Conservation (phyloP, 2,113 vertebrate species). For the Hypocryptadius cinnamomeus region DNA sequence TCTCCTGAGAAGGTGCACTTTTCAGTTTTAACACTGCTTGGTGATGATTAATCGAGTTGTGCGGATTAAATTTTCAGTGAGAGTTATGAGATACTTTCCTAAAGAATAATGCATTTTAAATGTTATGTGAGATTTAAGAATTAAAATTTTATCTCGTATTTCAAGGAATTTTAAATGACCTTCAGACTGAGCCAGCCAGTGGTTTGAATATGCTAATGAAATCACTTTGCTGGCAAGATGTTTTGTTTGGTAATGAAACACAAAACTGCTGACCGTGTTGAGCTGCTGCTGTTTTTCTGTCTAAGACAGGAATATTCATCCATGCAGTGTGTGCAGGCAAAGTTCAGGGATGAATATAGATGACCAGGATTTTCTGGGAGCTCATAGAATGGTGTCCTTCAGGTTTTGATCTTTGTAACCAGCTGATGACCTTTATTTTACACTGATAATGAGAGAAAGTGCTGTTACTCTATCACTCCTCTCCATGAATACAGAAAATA, state of each 20-base stretch:
- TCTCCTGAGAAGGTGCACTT: not conserved
- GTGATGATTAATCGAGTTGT: not conserved
- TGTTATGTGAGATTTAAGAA: not conserved
- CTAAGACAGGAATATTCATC: conserved; percentile 70
- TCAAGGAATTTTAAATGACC: conserved; percentile 65
- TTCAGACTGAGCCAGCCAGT: conserved; percentile 50
- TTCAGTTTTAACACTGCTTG: not conserved
- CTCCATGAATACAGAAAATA: conserved; percentile 44
- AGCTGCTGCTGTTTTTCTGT: conserved; percentile 76
- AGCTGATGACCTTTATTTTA: conserved; percentile 62
- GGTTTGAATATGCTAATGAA: conserved; percentile 79
- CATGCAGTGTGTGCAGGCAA: conserved; percentile 54
- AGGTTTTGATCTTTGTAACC: conserved; percentile 50
- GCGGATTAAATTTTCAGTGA: conserved; percentile 14
- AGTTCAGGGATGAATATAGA: conserved; percentile 81
- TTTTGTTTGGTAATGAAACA: conserved; percentile 74
- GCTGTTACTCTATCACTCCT: conserved; percentile 23
- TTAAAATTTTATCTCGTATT: conserved; percentile 33
- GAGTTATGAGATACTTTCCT: not conserved
- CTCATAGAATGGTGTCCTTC: conserved; percentile 46
- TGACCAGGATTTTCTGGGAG: conserved; percentile 61
- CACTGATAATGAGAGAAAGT: conserved; percentile 28
- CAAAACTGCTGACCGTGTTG: conserved; percentile 64
- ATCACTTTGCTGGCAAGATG: conserved; percentile 69
- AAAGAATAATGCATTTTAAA: conserved; percentile 22